Percentiles rank a stretch among this genome's conserved stretches.
phyloP scores from a whole-genome alignment of 2,888 invertebrate genomes.

The Ophion ventricosus region DNA sequence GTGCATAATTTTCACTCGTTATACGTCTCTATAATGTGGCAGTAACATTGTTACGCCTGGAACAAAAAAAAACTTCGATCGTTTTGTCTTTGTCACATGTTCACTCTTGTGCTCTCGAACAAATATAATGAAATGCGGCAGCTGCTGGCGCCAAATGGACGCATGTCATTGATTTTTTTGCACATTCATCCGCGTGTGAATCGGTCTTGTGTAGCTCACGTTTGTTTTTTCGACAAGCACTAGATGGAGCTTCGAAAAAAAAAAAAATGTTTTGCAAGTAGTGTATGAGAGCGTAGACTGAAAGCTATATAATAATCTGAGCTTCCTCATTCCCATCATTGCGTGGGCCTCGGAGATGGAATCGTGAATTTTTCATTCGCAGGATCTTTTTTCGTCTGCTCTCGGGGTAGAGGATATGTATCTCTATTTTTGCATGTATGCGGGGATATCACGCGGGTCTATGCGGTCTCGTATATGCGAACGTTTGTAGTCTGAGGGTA shows the following conservation, averaged over 20 bases:
- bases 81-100: slow-evolving; percentile 10
- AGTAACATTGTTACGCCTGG: slow-evolving; percentile 16
- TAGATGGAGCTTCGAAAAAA: background rate
- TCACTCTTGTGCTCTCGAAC: background rate
- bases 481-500: slow-evolving; percentile 24
- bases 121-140: slow-evolving; percentile 6
- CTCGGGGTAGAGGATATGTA: slow-evolving; percentile 7
- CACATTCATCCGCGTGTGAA: background rate
- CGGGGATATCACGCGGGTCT: background rate
- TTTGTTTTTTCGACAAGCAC: background rate
- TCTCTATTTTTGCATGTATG: background rate
- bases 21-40: slow-evolving; percentile 17
- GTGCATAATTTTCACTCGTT: slow-evolving; percentile 32
- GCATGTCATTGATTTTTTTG: slow-evolving; percentile 1
- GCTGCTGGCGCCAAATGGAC: background rate
- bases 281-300: background rate
- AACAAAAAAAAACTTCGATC: slow-evolving; percentile 18
- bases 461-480: background rate
- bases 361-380: slow-evolving; percentile 56
- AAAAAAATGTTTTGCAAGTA: background rate
- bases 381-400: slow-evolving; percentile 48
- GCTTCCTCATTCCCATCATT: slow-evolving; percentile 4
- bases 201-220: background rate
- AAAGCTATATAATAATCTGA: slow-evolving; percentile 15
- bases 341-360: slow-evolving; percentile 41